Base-by-base conservation (phyloP, 2,888 invertebrate species). In the Podabrus alpinus region DNA sequence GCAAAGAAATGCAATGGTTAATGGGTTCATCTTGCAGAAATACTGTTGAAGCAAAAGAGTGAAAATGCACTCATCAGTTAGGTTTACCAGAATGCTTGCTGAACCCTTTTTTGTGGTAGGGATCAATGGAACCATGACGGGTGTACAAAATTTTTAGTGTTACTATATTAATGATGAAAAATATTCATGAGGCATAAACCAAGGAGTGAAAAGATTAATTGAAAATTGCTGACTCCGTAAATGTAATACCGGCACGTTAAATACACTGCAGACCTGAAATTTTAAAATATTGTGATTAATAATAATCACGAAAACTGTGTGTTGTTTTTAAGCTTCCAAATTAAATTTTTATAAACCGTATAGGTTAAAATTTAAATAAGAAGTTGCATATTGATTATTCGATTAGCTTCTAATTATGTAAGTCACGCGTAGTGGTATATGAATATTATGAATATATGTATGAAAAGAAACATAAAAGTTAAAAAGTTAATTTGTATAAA, bases 341-440 rank as follows among this genome's bases (percentile, higher is more conserved):
- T 45, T 45, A n/a, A 45, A n/a, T 45, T 45, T 45, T n/a, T 45
- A 7, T 45, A n/a, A 45, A 45, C n/a, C n/a, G 7, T 45, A n/a
- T n/a, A 45, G 45, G 45, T 45, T 45, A 45, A 45, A 45, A 45
- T 45, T 45, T 45, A 45, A 45, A 45, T 45, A 45, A 45, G 45
- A 45, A 45, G 45, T 60, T 75, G 29, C 25, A 66, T 72, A 68
- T 21, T 15, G 68, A 15, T 73, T 73, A 73, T 62, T 69, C 69
- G n/a, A 16, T 66, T 24, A 60, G 66, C 15, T 75, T n/a, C n/a
- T 45, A 45, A 45, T 45, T 45, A 45, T 45, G n/a, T 45, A 45
- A 45, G 45, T 45, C 45, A 45, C 45, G 45, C 45, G 45, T n/a
- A 45, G n/a, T 45, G 2, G 45, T 45, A 45, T 25, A 25, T 45